phyloP scores from a whole-genome alignment of 2,113 vertebrate genomes.

The Sigmodon hispidus region DNA sequence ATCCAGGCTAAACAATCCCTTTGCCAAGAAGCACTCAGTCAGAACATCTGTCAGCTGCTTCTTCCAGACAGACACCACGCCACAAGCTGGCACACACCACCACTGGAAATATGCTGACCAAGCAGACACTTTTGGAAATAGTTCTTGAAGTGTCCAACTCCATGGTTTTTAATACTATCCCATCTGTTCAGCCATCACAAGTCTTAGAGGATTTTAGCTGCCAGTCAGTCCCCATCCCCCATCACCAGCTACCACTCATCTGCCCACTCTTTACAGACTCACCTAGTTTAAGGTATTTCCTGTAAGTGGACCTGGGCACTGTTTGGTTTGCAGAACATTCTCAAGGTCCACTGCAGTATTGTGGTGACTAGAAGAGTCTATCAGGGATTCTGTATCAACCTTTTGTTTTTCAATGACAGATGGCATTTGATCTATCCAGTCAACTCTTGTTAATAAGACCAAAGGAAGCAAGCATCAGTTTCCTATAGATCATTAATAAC shows the following conservation, averaged over 20 bases:
- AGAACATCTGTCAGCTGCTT: neutral
- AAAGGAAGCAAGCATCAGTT: neutral
- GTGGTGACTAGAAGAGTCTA: neutral
- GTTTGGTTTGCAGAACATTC: neutral
- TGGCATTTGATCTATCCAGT: neutral
- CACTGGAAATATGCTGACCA: neutral
- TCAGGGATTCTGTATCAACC: neutral
- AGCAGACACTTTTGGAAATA: neutral
- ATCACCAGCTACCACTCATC: no score
- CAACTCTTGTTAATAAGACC: neutral
- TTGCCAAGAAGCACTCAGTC: no score
- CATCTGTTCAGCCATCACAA: neutral
- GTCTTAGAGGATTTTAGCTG: neutral
- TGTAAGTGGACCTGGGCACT: neutral
- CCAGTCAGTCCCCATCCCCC: neutral
- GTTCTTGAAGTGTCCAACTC: neutral
- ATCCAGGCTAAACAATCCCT: neutral
- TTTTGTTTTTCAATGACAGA: neutral
- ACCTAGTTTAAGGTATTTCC: neutral
- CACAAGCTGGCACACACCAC: neutral
- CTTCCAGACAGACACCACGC: neutral
- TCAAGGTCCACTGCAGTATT: neutral
- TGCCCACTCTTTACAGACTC: neutral
- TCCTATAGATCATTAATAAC: neutral
- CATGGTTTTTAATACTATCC: neutral